Base-by-base conservation (phyloP, 2,113 vertebrate species). In the Boleophthalmus pectinirostris region DNA sequence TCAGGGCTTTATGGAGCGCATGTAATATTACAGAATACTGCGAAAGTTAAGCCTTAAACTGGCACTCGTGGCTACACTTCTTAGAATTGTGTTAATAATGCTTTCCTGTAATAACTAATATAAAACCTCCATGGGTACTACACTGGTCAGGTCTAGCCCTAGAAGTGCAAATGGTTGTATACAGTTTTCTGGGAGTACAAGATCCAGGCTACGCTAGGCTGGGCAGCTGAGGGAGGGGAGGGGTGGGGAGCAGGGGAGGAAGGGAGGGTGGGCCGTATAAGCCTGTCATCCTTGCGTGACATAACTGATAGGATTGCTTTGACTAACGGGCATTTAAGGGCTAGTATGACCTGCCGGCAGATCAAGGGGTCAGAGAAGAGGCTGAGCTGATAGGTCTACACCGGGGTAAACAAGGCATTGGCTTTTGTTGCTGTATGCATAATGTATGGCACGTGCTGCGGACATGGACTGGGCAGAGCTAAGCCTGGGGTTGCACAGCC, bases 301-400 rank as follows among this genome's bases (percentile, higher is more conserved):
- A 82, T 92, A 86, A 93, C 92, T 92, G 94, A 94, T 90, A 92
- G 92, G 93, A 95, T 93, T 95, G 91, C 87, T 92, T 78, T 88
- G 85, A 93, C 75, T 71, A 87, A 91, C 80, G 78, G 91, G 93
- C 89, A 91, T 92, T 92, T 91, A 93, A 93, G 92, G 90, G 90
- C 79, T 86, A 84, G 87, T 86, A 90, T 84, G 84, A 93, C 92
- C 88, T 73, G 85, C 92, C 80, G 90, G 92, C 91, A 94, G 93
- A 94, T 94, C 84, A 92, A 79, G 88, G 93, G 73, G 73, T 86
- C 80, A 75, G 24, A 61, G 63, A 75, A 57, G 68, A 69, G 51
- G 61, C 65, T 24, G 56, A 66, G 60, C 49, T 49, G 35, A 45
- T 80, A n/a, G 47, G 46, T 56, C 75, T 75, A 47, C 35, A 68